phyloP scores from a whole-genome alignment of 1,140 invertebrate genomes.

The Dufourea novaeangliae region DNA sequence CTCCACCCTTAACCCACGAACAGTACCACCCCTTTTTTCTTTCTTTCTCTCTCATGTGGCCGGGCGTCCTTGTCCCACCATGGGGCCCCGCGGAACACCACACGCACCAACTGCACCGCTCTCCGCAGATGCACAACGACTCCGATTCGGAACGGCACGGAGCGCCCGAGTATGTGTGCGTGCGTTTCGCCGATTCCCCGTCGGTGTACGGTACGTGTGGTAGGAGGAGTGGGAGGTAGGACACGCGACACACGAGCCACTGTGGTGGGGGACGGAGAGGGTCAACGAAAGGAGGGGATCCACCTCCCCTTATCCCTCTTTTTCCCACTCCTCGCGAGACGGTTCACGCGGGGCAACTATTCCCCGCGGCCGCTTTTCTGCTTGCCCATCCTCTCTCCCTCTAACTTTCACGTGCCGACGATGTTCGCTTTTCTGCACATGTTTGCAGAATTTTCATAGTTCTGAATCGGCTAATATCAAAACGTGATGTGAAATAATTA shows the following conservation, averaged over 20 bases:
- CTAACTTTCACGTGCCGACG: not conserved
- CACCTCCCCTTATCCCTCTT: slow-evolving; percentile 64
- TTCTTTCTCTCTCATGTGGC: slow-evolving; percentile 7
- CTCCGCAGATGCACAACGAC: slow-evolving; percentile 57
- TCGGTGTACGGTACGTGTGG: slow-evolving; percentile 47
- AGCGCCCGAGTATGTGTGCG: slow-evolving; percentile 27
- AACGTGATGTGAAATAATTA: no score
- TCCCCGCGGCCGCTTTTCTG: slow-evolving; percentile 16
- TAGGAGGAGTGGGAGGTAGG: slow-evolving; percentile 77
- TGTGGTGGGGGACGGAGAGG: slow-evolving; percentile 64
- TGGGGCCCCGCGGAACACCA: slow-evolving; percentile 37
- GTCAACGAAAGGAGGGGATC: slow-evolving; percentile 60
- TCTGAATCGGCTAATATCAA: no score
- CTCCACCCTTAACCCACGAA: slow-evolving; percentile 61
- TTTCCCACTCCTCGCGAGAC: slow-evolving; percentile 1
- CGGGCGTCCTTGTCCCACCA: slow-evolving; percentile 26
- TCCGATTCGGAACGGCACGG: not conserved
- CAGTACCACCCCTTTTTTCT: slow-evolving; percentile 42
- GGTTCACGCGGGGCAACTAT: slow-evolving; percentile 46
- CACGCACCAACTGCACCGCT: slow-evolving; percentile 60
- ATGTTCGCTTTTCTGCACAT: slow-evolving; percentile 16
- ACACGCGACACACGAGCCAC: slow-evolving; percentile 77
- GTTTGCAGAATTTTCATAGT: slow-evolving; percentile 3
- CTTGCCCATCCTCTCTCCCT: slow-evolving; percentile 2
- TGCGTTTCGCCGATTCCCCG: slow-evolving; percentile 46